Percentiles rank a stretch among this genome's conserved stretches.
phyloP scores from a whole-genome alignment of 2,888 invertebrate species.

The Incurvaria masculella region DNA sequence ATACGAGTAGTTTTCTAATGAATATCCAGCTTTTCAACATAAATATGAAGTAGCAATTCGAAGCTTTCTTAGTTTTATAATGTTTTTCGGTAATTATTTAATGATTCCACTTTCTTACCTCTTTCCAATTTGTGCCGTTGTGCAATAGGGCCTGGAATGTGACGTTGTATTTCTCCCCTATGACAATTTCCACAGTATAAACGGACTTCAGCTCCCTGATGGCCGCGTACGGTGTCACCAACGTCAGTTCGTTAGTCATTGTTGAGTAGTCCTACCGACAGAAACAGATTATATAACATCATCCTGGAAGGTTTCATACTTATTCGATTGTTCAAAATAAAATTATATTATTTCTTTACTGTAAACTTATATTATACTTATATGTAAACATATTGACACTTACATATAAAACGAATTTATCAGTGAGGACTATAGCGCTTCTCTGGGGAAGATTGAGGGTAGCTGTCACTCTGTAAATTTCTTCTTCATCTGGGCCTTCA shows the following conservation, averaged over 20 bases:
- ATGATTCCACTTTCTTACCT: no score
- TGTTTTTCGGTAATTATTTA: no score
- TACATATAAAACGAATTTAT: constrained; percentile 46
- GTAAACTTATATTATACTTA: no score
- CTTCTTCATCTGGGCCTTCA: constrained; percentile 36
- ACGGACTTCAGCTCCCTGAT: constrained; percentile 48
- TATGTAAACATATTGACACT: no score
- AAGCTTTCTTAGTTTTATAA: no score
- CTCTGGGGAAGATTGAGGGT: constrained; percentile 39
- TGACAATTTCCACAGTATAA: constrained; percentile 42
- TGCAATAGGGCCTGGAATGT: constrained; percentile 42
- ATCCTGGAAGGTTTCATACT: no score
- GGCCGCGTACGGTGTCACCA: constrained; percentile 52
- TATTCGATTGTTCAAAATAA: no score
- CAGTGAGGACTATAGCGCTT: constrained; percentile 43
- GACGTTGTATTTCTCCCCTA: constrained; percentile 46
- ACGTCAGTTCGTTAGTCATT: constrained; percentile 52
- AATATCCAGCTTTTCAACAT: no score
- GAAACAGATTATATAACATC: no score
- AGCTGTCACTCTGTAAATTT: constrained; percentile 41
- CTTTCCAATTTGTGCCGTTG: constrained; percentile 51
- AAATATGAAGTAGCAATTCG: no score
- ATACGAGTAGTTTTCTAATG: no score
- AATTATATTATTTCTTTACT: no score
- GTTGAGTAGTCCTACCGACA: constrained; percentile 48